Evolutionary conservation across 1,140 invertebrate genomes (phyloP), one percentile per base, ranked within the genome.

Genomic region (Cydia pomonella): DNA sequence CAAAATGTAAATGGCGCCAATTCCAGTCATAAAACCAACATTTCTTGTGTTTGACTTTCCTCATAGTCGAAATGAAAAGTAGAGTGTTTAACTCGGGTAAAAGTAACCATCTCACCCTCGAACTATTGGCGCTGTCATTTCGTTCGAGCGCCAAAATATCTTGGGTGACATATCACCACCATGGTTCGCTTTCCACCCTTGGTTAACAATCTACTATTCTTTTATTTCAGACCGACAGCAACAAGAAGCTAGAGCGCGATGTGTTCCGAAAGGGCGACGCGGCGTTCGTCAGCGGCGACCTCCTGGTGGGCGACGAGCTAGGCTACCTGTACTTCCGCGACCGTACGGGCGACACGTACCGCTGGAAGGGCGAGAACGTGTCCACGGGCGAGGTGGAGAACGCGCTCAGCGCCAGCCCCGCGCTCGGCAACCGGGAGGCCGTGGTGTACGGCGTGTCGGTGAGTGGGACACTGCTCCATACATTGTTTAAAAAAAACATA

Each of bases 321-420:
- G 97, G 97, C 21, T 98, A 98, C 90, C 95, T 97, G 77, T 98
- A 96, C 89, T 98, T 98, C 92, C 96, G 95, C 79, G 97, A 98
- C 86, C 94, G 97, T 81, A 97, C 96, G n/a, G 97, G 97, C 53
- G 97, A 98, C 86, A 98, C 97, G 1, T 98, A 96, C 87, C 95
- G 97, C 77, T 96, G 95, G 95, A 95, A 95, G 83, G 97, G 97
- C 21, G 98, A 98, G 93, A 98, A 98, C 91, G 97, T 98, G 1
- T 96, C 97, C 0, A 98, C 97, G 5, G 94, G 95, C 16, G 97
- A 98, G 93, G 97, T 98, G 0, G 98, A 98, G 92, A 95, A 95
- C 38, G 94, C 97, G 3, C 94, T 98, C 63, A 96, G 95, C 78
- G 96, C 96, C 75, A 96, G 95, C 79, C 96, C 96, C 75, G 93